Evolutionary conservation across 2,113 vertebrate species (phyloP).

Genomic region (Carollia perspicillata): DNA sequence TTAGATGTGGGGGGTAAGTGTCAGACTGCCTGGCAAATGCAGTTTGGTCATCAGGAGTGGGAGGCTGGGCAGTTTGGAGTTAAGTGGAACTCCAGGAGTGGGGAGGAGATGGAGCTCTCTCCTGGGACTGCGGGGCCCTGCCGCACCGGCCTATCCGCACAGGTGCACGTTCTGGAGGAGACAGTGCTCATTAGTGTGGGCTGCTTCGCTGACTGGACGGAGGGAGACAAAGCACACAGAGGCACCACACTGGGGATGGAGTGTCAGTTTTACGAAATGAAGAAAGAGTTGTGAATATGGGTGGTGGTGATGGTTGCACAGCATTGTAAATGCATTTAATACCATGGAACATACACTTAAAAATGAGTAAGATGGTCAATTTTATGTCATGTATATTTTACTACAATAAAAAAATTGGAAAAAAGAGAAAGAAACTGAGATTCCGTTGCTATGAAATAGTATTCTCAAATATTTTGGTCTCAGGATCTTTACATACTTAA

Average conservation of each 20-base stretch:
- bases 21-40: not conserved
- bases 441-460: not conserved
- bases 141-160: fast-evolving
- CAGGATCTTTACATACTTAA: not conserved
- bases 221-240: not conserved
- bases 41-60: not conserved
- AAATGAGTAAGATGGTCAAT: not conserved
- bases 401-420: not conserved
- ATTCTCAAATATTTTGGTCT: not conserved
- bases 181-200: not conserved
- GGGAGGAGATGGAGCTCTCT: not conserved
- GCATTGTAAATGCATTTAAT: not conserved
- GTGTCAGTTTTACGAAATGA: not conserved
- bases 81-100: not conserved
- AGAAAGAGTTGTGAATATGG: not conserved
- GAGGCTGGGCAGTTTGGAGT: not conserved
- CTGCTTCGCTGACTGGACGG: not conserved
- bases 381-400: not conserved
- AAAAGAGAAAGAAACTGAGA: not conserved
- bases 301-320: not conserved
- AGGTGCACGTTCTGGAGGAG: not conserved
- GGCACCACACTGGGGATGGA: fast-evolving
- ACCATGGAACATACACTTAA: not conserved
- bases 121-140: not conserved
- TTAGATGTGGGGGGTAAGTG: not conserved